Evolutionary conservation across 2,113 vertebrate genomes (phyloP).

Genomic region (Phalacrocorax pelagicus): DNA sequence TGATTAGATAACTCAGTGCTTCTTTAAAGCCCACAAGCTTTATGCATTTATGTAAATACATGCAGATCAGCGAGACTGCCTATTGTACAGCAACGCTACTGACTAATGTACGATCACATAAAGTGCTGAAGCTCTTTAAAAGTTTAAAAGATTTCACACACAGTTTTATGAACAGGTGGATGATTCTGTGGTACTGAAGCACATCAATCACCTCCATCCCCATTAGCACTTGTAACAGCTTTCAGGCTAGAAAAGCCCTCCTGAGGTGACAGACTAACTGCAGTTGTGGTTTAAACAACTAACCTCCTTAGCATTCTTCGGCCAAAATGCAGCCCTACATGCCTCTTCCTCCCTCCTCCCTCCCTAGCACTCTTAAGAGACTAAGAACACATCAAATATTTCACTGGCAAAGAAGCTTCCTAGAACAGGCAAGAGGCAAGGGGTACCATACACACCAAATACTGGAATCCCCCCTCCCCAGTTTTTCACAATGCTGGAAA

Average conservation of each 20-base stretch:
- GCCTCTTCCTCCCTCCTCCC: neutral
- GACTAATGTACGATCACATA: neutral
- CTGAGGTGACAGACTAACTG: neutral
- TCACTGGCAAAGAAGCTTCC: neutral
- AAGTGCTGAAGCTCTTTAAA: neutral
- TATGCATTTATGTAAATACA: neutral
- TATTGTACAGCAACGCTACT: neutral
- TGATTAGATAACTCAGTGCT: neutral
- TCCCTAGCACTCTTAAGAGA: neutral
- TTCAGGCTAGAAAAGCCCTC: neutral
- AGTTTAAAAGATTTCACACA: neutral
- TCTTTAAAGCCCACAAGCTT: neutral
- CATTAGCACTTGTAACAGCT: neutral
- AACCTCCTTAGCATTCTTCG: neutral
- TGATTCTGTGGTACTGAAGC: neutral
- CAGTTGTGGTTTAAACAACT: neutral
- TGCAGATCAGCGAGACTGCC: neutral
- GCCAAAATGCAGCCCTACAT: neutral
- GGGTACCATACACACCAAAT: neutral
- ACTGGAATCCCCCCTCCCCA: neutral
- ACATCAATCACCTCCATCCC: neutral
- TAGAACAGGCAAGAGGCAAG: neutral
- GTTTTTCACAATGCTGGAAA: neutral
- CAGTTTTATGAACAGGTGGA: neutral
- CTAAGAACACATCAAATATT: neutral